Base-by-base conservation (phyloP, 2,113 vertebrate genomes). In the Mungos mungo region DNA sequence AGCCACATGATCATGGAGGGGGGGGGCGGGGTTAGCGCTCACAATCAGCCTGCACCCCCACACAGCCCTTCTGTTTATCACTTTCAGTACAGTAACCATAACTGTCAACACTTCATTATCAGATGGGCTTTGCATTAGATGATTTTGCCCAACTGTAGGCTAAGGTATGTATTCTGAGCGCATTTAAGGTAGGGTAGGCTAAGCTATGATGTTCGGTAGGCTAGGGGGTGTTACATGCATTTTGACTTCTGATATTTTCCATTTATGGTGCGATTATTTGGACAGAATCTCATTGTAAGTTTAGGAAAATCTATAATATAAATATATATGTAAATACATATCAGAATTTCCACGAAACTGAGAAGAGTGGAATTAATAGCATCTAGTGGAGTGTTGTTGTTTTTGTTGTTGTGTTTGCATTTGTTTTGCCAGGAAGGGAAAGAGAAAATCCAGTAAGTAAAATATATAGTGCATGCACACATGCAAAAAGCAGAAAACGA, bases 371-470 rank as follows among this genome's bases (percentile, higher is more conserved):
- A 27, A 57, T 31, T 31, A 52, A 15, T 19, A 81, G 66, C 38
- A 31, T 65, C 31, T 77, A 63, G 60, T 21, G 35, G 76, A 7
- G 9, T 25, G 31, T 79, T 63, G 13, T 60, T 57, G 54, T 82
- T 84, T 8, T 45, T 52, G 45, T 52, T 63, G 57, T 86, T 3
- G 41, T 54, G 47, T 85, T 66, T 93, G 50, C 93, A 45, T 84
- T 88, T 79, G 14, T 50, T 95, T 95, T 97, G 38, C 63, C 63
- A 63, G 29, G 45, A 91, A 81, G 89, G 80, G 79, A 41, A 88
- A 31, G n/a, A 91, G 33, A 35, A n/a, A 50, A 45, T 14, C 76
- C 10, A 79, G 7, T 80, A 72, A 14, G 27, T 84, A 41, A 83
- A 66, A 21, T 2, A 23, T 41, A 54, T 41, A 14, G 47, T 7